Conservation (phyloP, 2,797 vertebrate genomes). For the Hippopotamyrus pictus region DNA sequence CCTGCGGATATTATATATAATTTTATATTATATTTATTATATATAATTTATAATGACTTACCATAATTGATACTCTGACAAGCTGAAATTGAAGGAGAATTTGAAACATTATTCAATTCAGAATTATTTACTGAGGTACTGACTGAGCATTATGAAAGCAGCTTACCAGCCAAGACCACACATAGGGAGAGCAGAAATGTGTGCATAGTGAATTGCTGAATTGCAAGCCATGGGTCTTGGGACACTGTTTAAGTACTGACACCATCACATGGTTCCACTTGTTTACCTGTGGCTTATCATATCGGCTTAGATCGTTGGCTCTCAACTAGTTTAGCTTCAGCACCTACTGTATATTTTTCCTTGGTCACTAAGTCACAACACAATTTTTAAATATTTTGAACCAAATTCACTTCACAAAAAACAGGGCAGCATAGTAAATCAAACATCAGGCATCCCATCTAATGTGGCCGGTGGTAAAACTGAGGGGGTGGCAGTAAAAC, state of each 20-base stretch:
- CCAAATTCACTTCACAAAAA: background rate
- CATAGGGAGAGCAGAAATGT: constrained; percentile 53
- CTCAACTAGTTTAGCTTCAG: background rate
- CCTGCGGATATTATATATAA: constrained; percentile 16
- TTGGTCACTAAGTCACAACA: constrained; percentile 6
- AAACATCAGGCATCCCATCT: background rate
- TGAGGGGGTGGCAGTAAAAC: background rate
- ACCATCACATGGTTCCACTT: background rate
- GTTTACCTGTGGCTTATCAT: constrained; percentile 27
- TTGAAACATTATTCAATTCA: constrained; percentile 5
- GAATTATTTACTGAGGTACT: background rate
- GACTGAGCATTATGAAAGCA: background rate
- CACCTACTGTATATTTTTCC: background rate
- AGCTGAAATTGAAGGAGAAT: constrained; percentile 42
- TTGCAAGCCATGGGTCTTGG: constrained; percentile 19
- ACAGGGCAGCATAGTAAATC: background rate
- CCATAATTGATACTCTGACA: constrained; percentile 54
- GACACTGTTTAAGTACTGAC: constrained; percentile 45
- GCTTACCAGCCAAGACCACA: constrained; percentile 60
- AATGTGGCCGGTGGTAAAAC: background rate
- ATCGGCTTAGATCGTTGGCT: background rate
- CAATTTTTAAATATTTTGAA: background rate
- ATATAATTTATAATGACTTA: constrained; percentile 43
- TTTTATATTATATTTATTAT: background rate
- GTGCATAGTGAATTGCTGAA: constrained; percentile 49